phyloP scores from a whole-genome alignment of 1,140 invertebrate genomes.

The Seison nebaliae region DNA sequence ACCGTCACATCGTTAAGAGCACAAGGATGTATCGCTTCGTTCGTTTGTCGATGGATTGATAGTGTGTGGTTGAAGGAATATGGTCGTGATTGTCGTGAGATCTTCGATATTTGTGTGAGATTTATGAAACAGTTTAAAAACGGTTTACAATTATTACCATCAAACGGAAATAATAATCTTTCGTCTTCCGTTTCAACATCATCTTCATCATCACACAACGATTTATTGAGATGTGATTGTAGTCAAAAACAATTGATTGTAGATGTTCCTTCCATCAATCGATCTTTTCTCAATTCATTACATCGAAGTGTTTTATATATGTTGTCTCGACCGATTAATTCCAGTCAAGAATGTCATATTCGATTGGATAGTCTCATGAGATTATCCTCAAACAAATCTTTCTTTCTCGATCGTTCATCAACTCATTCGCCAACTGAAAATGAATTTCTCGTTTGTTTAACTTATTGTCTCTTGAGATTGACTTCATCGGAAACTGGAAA shows the following conservation, averaged over 20 bases:
- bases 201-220: too few species aligned
- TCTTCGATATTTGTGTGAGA: constrained; percentile 77
- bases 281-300: too few species aligned
- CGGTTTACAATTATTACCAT: constrained; percentile 16
- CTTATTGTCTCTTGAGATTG: constrained; percentile 71
- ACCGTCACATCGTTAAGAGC: too few species aligned
- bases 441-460: constrained; percentile 76
- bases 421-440: constrained; percentile 66
- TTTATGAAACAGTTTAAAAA: constrained; percentile 42
- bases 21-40: too few species aligned
- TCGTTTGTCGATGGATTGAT: constrained; percentile 75
- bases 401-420: too few species aligned
- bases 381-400: constrained; percentile 47
- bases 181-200: constrained; percentile 27
- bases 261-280: too few species aligned
- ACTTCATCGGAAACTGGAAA: too few species aligned
- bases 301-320: constrained; percentile 76
- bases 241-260: constrained; percentile 50
- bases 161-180: too few species aligned
- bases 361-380: constrained; percentile 73
- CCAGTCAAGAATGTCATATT: constrained; percentile 50
- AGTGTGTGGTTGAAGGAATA: constrained; percentile 76
- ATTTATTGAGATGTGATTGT: too few species aligned
- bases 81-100: constrained; percentile 62
- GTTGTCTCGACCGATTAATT: constrained; percentile 60